Conservation (phyloP, 2,797 vertebrate species). For the Sebastes flavidus region DNA sequence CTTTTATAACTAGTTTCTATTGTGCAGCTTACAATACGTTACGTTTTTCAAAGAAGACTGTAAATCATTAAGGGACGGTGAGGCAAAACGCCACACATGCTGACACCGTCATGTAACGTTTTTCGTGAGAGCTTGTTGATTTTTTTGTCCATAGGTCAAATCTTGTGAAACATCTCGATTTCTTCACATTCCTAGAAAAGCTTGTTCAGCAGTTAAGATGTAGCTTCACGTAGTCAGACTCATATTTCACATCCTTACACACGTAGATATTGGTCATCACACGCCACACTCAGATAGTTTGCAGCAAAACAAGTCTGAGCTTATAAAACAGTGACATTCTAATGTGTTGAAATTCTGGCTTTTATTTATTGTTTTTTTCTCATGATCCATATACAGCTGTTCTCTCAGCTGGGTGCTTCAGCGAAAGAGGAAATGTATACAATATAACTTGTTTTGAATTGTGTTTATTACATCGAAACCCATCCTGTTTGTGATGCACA, state of each 20-base stretch:
- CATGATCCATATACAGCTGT: neutral
- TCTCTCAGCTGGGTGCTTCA: neutral
- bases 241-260: neutral
- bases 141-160: neutral
- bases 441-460: neutral
- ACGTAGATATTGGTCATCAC: neutral
- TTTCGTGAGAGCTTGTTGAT: neutral
- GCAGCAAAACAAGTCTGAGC: neutral
- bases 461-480: neutral
- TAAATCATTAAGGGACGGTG: neutral
- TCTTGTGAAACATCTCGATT: conserved; percentile 52
- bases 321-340: neutral
- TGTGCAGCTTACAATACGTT: neutral
- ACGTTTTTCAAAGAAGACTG: neutral
- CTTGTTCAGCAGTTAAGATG: conserved; percentile 45
- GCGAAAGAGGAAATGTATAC: neutral
- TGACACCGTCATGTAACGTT: neutral
- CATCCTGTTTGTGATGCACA: neutral
- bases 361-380: neutral
- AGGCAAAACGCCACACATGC: neutral
- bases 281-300: neutral
- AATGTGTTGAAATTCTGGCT: neutral
- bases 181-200: conserved; percentile 19
- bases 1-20: neutral
- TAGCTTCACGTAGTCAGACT: neutral